Evolutionary conservation across 2,888 invertebrate species (phyloP).

Genomic region (Acleris sparsana): DNA sequence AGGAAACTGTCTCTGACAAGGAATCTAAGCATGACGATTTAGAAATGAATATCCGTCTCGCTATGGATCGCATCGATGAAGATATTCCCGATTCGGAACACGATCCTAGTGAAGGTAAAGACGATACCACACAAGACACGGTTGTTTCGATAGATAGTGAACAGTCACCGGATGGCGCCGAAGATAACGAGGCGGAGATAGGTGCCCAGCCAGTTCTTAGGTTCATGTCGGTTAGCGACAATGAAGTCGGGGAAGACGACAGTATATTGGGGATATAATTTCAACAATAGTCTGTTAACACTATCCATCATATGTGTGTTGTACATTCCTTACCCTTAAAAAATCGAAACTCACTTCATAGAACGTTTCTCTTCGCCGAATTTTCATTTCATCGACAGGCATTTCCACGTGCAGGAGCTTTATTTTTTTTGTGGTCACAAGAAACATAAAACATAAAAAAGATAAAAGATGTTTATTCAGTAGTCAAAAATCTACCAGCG

Average conservation of each 20-base stretch:
- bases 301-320: too few species aligned
- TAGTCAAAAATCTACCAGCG: too few species aligned
- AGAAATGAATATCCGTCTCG: slow-evolving; percentile 6
- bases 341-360: too few species aligned
- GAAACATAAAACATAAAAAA: too few species aligned
- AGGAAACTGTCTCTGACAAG: slow-evolving; percentile 4
- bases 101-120: not conserved
- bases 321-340: too few species aligned
- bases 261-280: slow-evolving; percentile 57
- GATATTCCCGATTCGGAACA: slow-evolving; percentile 6
- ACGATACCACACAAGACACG: not conserved
- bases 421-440: too few species aligned
- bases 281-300: not conserved
- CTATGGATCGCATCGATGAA: not conserved
- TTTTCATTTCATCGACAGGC: too few species aligned
- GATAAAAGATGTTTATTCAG: too few species aligned
- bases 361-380: too few species aligned
- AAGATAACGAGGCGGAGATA: not conserved
- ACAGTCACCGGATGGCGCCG: not conserved
- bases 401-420: too few species aligned
- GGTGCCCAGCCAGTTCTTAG: slow-evolving; percentile 1
- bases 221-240: slow-evolving; percentile 23
- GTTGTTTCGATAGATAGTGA: not conserved
- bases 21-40: slow-evolving; percentile 13
- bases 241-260: slow-evolving; percentile 39